Conservation (phyloP, 2,113 vertebrate genomes). For the Epinephelus cyanopodus region DNA sequence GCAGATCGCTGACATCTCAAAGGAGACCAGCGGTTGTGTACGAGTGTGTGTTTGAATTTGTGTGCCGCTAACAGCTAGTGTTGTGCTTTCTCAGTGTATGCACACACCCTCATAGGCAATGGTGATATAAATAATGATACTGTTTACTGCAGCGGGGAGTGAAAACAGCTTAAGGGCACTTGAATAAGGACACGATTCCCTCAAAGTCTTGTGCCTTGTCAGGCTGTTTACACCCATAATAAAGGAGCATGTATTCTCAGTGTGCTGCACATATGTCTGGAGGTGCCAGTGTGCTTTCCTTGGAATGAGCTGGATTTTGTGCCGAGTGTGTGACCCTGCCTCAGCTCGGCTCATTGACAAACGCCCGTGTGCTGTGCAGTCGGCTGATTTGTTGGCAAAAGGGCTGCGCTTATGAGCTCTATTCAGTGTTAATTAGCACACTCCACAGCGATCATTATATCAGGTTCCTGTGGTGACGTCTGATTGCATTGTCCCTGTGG, state of each 20-base stretch:
- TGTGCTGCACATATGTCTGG: conserved; percentile 49
- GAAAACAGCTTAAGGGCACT: conserved; percentile 79
- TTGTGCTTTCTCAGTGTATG: conserved; percentile 62
- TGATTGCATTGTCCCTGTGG: conserved; percentile 85
- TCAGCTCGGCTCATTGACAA: conserved; percentile 60
- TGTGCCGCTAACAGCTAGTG: conserved; percentile 59
- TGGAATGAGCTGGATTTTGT: conserved; percentile 38
- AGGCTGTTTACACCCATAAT: conserved; percentile 74
- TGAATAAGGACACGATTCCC: conserved; percentile 77
- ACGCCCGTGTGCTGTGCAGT: conserved; percentile 62
- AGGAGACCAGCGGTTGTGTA: conserved; percentile 73
- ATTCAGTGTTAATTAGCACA: conserved; percentile 88
- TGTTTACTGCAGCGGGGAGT: conserved; percentile 77
- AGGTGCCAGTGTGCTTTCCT: conserved; percentile 48
- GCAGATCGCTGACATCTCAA: conserved; percentile 82
- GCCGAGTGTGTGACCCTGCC: conserved; percentile 51
- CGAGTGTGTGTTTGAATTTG: conserved; percentile 65
- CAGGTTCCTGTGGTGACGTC: conserved; percentile 84
- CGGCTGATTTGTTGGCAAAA: conserved; percentile 69
- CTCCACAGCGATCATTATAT: conserved; percentile 90
- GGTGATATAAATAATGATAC: conserved; percentile 82
- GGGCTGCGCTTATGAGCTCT: conserved; percentile 68
- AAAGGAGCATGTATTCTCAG: conserved; percentile 61
- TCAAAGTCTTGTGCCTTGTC: conserved; percentile 73
- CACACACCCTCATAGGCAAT: conserved; percentile 66